A percentile compares a stretch with the other conserved stretches of the same genome.
These are phyloP conservation scores for rabbit (Oryctolagus cuniculus) DNA, from an alignment of 2,113 vertebrate species.

Conservation along the genomic window mOryCun1.1 NC_091443.1:103618001-103618500, in stretches of 20 bases:
- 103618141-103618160: not conserved
- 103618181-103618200: not conserved
- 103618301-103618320: not conserved
- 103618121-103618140: not conserved
- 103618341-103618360: not conserved
- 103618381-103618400: not conserved
- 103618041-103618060: not conserved
- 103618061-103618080: not conserved
- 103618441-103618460: not conserved
- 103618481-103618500: not conserved
- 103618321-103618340: not conserved
- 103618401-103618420: not conserved
- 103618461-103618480: not conserved
- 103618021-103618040: not conserved
- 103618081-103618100: not conserved
- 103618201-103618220: not conserved
- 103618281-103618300: not conserved
- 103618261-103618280: not conserved
- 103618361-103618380: not conserved
- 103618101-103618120: not conserved
- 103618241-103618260: not conserved
- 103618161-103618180: no score
- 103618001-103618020: not conserved
- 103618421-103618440: not conserved
- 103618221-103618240: not conserved